Percentiles rank a stretch among this genome's conserved stretches.
Conservation (phyloP, 2,888 invertebrate species). For the Polydrusus cervinus region DNA sequence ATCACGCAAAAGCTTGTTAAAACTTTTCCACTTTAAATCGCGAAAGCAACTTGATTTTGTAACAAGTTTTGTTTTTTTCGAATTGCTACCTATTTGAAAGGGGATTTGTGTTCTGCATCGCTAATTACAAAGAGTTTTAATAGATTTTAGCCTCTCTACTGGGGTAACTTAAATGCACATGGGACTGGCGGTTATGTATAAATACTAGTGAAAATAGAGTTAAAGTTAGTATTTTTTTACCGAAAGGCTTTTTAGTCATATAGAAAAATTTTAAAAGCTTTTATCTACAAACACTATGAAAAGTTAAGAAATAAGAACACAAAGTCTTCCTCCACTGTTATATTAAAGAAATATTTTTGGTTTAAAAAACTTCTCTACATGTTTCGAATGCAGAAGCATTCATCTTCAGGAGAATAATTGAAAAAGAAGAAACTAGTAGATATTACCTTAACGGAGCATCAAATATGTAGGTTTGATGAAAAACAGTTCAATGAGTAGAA, state of each 20-base stretch:
- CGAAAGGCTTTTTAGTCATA: not conserved
- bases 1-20: slow-evolving; percentile 35
- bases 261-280: not conserved
- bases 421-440: too few species aligned
- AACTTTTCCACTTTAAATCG: slow-evolving; percentile 42
- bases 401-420: too few species aligned
- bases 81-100: slow-evolving; percentile 29
- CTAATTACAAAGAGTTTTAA: slow-evolving; percentile 35
- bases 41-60: slow-evolving; percentile 37
- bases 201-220: not conserved
- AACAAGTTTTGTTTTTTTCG: slow-evolving; percentile 37
- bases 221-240: not conserved
- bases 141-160: slow-evolving; percentile 3
- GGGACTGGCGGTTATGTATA: not conserved
- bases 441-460: too few species aligned
- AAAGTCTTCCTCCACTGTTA: too few species aligned
- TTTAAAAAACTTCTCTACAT: too few species aligned
- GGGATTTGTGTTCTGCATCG: slow-evolving; percentile 41
- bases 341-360: too few species aligned
- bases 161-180: slow-evolving; percentile 9
- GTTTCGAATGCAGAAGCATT: too few species aligned
- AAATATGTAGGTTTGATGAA: too few species aligned
- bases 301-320: too few species aligned
- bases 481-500: too few species aligned
- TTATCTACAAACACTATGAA: too few species aligned